Evolutionary conservation across 2,797 vertebrate genomes (phyloP), one percentile per base, ranked within the genome.

Genomic region (Amphiprion clarkii): DNA sequence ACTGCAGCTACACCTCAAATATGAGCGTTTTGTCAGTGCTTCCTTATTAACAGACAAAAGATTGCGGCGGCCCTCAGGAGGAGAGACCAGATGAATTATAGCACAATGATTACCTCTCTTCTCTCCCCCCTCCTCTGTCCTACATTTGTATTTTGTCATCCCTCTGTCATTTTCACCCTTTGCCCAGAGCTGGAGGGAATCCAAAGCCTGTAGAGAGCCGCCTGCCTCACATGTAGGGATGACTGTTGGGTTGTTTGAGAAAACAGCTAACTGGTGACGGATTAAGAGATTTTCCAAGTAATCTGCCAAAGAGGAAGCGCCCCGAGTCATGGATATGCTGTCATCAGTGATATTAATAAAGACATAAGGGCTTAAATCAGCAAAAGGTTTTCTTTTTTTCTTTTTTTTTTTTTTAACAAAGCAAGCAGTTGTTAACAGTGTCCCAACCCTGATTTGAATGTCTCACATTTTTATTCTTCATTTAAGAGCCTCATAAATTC

Each of bases 241-340:
- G 77, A 65, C 68, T 83, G 72, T 75, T 53, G 80, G 66, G 64
- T 70, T 85, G 67, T 90, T 90, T 87, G 67, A 77, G 33, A 84
- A 91, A 88, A 74, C 79, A 73, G 86, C 83, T 85, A 83, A 79
- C 87, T 86, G 84, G 59, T 88, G 89, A 90, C 27, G 77, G 89
- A 93, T 94, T 90, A 91, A 83, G 76, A 82, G 82, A 91, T 91
- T 93, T 86, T 14, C 71, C 63, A 59, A 42, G 71, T 88, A 83
- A 94, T 88, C 84, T 82, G 76, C 61, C 79, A 64, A 78, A 85
- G 67, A 86, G 86, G 86, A 92, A 92, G 81, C 36, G 67, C 80
- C 84, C 58, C 74, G 67, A 87, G 86, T 88, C 76, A 86, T 79
- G 74, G 69, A 86, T 87, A 76, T 84, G 82, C 78, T 91, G 80